phyloP scores from a whole-genome alignment of 2,113 vertebrate genomes.

The Colinus virginianus region DNA sequence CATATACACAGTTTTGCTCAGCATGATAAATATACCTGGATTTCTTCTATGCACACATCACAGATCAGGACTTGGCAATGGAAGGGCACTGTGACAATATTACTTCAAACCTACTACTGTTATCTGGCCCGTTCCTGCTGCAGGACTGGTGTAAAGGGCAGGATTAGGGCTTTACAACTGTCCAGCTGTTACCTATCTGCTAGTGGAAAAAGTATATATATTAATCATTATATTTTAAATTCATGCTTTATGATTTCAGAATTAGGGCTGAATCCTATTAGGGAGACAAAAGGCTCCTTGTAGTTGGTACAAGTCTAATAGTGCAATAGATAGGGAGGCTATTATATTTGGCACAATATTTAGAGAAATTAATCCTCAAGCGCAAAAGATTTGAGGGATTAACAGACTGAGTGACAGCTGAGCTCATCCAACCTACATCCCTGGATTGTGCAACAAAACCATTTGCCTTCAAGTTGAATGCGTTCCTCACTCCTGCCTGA shows the following conservation, averaged over 20 bases:
- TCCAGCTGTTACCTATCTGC: not conserved
- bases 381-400: constrained; percentile 66
- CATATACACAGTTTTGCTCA: not conserved
- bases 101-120: too few species aligned
- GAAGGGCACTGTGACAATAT: rapidly evolving
- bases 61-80: rapidly evolving
- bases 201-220: not conserved
- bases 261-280: constrained; percentile 66
- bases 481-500: not conserved
- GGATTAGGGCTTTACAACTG: not conserved
- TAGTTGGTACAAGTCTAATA: constrained; percentile 20
- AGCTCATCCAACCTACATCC: constrained; percentile 46
- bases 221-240: not conserved
- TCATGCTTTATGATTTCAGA: constrained; percentile 15
- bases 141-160: not conserved
- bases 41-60: not conserved
- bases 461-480: constrained; percentile 44
- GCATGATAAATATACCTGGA: not conserved
- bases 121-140: not conserved
- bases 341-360: constrained; percentile 72
- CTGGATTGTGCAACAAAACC: constrained; percentile 22
- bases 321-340: constrained; percentile 31
- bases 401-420: constrained; percentile 38
- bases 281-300: constrained; percentile 61
- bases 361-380: constrained; percentile 70